Base-by-base conservation (phyloP, 1,140 invertebrate species). In the Drosophila teissieri region DNA sequence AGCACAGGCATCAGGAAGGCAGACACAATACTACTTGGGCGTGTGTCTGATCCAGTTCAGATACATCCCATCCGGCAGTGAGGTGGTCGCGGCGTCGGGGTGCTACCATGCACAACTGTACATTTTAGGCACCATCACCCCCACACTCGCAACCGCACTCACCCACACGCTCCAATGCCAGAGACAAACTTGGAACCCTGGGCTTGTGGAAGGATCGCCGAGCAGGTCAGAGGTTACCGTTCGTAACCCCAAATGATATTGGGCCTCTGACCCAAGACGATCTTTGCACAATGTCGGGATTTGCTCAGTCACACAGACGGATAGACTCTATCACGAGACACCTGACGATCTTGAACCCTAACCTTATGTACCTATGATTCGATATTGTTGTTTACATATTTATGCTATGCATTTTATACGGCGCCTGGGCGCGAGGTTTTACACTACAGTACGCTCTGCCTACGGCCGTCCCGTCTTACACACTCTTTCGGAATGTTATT, bases 401-500 rank as follows among this genome's bases (percentile, higher is more conserved):
- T 70, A 70, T 46, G 68, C 70, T 73, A 73, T 61, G 49, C 70
- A 73, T 73, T 73, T 61, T 62, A 52, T 61, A 40, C 17, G 57
- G 44, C 19, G 24, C 54, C 39, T 15, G 37, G 42, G 19, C 39
- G n/a, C n/a, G 31, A 14, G 22, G 14, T 15, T 51, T 11, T 39
- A 51, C 57, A 40, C 48, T 62, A 62, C 24, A 63, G 56, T 57
- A 45, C 55, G n/a, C 49, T 42, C 51, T 62, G 45, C 34, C 42
- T 36, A 17, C 49, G 40, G 31, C 51, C 40, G 37, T 56, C 52
- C 69, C 36, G 52, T 57, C 61, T 58, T 31, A 46, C 51, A 39
- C 24, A 46, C 22, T 65, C 55, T 60, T 70, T 68, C 69, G 37
- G 37, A 63, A 83, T 83, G 70, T 89, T 63, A 76, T 81, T 85